phyloP scores from a whole-genome alignment of 2,797 vertebrate genomes.

The Phrynocephalus forsythii region DNA sequence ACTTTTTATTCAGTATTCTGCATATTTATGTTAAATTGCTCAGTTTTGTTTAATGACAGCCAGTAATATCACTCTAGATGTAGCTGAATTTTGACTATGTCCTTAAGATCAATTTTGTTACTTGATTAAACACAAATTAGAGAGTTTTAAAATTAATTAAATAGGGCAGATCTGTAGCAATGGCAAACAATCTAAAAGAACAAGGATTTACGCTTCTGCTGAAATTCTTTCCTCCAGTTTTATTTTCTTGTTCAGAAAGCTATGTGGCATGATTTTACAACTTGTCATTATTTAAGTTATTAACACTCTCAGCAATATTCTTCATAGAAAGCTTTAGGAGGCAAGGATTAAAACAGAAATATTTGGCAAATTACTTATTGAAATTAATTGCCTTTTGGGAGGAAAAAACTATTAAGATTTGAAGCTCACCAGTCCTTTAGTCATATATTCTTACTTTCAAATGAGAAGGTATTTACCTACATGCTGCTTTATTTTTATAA shows the following conservation, averaged over 20 bases:
- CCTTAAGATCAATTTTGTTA: slow-evolving; percentile 32
- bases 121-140: slow-evolving; percentile 41
- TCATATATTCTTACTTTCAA: slow-evolving; percentile 50
- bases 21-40: neutral
- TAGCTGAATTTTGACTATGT: slow-evolving; percentile 28
- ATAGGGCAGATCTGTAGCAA: neutral
- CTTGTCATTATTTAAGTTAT: slow-evolving; percentile 59
- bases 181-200: slow-evolving; percentile 41
- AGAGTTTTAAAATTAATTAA: slow-evolving; percentile 46
- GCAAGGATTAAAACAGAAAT: slow-evolving; percentile 68
- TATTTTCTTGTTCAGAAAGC: slow-evolving; percentile 12
- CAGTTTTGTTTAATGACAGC: neutral
- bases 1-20: neutral
- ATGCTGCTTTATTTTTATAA: slow-evolving; percentile 67
- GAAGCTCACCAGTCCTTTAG: slow-evolving; percentile 36
- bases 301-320: slow-evolving; percentile 60
- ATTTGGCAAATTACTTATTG: slow-evolving; percentile 67
- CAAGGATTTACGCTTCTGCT: slow-evolving; percentile 28
- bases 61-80: neutral
- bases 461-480: slow-evolving; percentile 41
- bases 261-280: slow-evolving; percentile 44
- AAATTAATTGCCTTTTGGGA: slow-evolving; percentile 66
- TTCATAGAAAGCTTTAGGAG: slow-evolving; percentile 62
- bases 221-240: slow-evolving; percentile 48
- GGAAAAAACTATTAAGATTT: neutral